phyloP scores from a whole-genome alignment of 1,140 invertebrate species.

The Maconellicoccus hirsutus region DNA sequence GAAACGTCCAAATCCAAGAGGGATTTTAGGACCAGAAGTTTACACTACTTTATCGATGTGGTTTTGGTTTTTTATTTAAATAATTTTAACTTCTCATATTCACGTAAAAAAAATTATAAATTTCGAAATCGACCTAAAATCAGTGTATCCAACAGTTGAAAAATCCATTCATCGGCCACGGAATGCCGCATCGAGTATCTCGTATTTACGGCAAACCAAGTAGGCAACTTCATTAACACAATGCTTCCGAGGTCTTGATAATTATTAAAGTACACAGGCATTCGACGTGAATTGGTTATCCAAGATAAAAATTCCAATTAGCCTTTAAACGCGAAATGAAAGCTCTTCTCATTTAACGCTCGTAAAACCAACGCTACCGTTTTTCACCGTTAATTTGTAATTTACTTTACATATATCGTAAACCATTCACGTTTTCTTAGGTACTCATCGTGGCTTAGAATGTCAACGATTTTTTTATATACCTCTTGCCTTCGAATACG shows the following conservation, averaged over 20 bases:
- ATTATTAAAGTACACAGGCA: too few relatives aligned
- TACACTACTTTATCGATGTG: too few relatives aligned
- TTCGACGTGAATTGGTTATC: neutral
- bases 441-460: neutral
- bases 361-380: neutral
- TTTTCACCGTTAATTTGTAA: neutral
- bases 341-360: neutral
- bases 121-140: too few relatives aligned
- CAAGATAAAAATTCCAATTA: neutral
- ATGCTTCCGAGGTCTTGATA: neutral
- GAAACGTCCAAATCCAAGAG: too few relatives aligned
- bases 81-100: too few relatives aligned
- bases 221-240: neutral
- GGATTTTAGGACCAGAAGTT: too few relatives aligned
- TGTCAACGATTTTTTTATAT: neutral
- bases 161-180: too few relatives aligned
- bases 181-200: too few relatives aligned
- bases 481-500: too few relatives aligned
- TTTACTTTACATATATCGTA: constrained; percentile 6
- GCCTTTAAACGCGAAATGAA: neutral
- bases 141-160: too few relatives aligned
- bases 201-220: neutral
- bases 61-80: too few relatives aligned
- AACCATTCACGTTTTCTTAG: neutral
- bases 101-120: too few relatives aligned